phyloP scores from a whole-genome alignment of 2,888 invertebrate species.

The Xestia ashworthii region DNA sequence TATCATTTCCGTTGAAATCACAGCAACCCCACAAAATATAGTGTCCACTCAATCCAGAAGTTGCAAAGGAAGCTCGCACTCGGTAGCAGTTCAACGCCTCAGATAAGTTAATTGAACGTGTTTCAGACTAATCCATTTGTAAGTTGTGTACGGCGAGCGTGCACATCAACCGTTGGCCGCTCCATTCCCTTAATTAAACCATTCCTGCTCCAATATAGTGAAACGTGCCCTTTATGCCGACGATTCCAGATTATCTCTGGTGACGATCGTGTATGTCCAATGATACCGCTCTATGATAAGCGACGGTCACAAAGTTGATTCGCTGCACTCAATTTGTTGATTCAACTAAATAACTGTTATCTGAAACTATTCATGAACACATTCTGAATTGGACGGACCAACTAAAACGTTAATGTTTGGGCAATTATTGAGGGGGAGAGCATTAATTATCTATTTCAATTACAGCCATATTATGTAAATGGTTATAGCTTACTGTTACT shows the following conservation, averaged over 20 bases:
- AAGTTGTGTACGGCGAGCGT: constrained; percentile 71
- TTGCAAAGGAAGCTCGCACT: constrained; percentile 46
- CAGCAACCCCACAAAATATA: constrained; percentile 17
- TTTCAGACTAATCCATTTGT: constrained; percentile 87
- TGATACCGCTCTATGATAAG: constrained; percentile 60
- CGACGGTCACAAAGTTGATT: constrained; percentile 55
- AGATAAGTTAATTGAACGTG: constrained; percentile 79
- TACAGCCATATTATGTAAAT: constrained; percentile 17
- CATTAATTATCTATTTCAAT: constrained; percentile 42
- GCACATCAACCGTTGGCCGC: constrained; percentile 70
- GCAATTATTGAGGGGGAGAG: constrained; percentile 36
- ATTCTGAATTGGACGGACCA: constrained; percentile 20
- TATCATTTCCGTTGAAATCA: constrained; percentile 1
- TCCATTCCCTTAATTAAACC: constrained; percentile 88
- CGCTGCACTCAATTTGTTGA: constrained; percentile 58
- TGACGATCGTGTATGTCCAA: constrained; percentile 58
- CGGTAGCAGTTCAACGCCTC: constrained; percentile 69
- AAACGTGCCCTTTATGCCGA: constrained; percentile 68
- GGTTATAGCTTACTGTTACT: constrained; percentile 26
- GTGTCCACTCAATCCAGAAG: constrained; percentile 33
- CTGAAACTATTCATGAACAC: constrained; percentile 21
- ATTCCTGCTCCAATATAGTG: constrained; percentile 73
- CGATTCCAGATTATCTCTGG: constrained; percentile 65
- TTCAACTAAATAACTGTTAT: constrained; percentile 48
- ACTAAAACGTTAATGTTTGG: constrained; percentile 42